These are phyloP conservation scores for Synergus laeviventris DNA, from an alignment of 2,888 invertebrate genomes.

Conservation along the genomic window DNA sequence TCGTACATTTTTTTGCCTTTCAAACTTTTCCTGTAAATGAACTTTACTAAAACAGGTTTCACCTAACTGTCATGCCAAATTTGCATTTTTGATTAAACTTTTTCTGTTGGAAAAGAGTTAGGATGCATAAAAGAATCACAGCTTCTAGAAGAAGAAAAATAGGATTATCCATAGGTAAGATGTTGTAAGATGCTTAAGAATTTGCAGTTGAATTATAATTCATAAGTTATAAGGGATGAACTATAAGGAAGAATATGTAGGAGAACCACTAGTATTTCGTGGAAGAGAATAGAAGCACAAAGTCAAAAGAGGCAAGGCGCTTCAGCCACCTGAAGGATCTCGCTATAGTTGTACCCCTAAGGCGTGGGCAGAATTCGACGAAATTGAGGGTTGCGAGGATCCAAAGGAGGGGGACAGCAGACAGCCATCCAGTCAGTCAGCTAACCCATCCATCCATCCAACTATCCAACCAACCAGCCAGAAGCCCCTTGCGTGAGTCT, in stretches of 20 bases:
- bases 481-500: slow-evolving; percentile 46
- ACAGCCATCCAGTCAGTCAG: slow-evolving; percentile 50
- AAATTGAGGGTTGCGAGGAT: slow-evolving; percentile 37
- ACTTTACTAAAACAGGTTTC: neutral
- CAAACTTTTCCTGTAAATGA: neutral
- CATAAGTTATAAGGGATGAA: slow-evolving; percentile 1
- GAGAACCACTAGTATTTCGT: slow-evolving; percentile 6
- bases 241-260: neutral
- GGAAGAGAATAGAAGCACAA: slow-evolving; percentile 20
- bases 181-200: too few relatives aligned
- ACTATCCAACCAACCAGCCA: slow-evolving; percentile 46
- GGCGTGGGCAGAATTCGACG: slow-evolving; percentile 41
- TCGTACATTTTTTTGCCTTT: neutral
- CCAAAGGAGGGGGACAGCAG: slow-evolving; percentile 46
- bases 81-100: neutral
- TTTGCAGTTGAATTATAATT: neutral
- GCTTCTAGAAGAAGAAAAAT: too few relatives aligned
- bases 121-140: too few relatives aligned
- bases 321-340: slow-evolving; percentile 34
- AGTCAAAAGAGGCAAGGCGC: slow-evolving; percentile 21
- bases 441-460: slow-evolving; percentile 47
- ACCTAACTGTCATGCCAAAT: neutral
- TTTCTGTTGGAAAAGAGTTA: too few relatives aligned
- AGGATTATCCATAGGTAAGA: too few relatives aligned
- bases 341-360: slow-evolving; percentile 37